Evolutionary conservation across 1,140 invertebrate genomes (phyloP).

Genomic region (Bilobella aurantiaca): DNA sequence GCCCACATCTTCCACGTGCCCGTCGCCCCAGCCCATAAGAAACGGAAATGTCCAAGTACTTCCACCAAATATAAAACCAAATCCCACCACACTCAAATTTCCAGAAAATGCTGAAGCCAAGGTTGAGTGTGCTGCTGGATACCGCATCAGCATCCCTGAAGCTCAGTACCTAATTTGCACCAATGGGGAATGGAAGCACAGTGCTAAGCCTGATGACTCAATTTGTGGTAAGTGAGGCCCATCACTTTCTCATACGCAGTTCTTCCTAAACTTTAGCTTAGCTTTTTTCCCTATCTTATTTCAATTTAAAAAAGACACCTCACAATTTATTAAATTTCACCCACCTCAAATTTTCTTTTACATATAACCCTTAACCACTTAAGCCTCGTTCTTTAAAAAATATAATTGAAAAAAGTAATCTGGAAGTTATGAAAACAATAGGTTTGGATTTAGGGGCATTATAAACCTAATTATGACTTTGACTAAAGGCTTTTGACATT

Average conservation of each 20-base stretch:
- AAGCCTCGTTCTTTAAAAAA: too few relatives aligned
- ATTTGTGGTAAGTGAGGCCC: neutral
- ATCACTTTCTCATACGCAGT: neutral
- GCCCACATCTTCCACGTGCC: neutral
- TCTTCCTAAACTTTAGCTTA: neutral
- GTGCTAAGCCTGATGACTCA: neutral
- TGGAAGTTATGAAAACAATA: too few relatives aligned
- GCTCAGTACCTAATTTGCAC: neutral
- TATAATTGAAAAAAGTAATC: too few relatives aligned
- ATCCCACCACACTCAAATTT: neutral
- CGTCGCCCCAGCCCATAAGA: neutral
- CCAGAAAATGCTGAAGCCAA: neutral
- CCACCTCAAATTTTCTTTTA: too few relatives aligned
- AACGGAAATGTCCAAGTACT: neutral
- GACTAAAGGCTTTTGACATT: too few relatives aligned
- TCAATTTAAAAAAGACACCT: neutral
- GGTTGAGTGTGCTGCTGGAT: neutral
- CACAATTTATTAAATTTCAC: too few relatives aligned
- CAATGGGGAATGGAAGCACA: constrained; percentile 5
- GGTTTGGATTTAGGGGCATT: too few relatives aligned
- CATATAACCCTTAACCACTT: too few relatives aligned
- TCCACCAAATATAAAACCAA: neutral
- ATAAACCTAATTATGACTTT: too few relatives aligned
- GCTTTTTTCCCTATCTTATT: neutral
- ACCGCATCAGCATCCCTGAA: neutral